Conservation (phyloP, 2,888 invertebrate genomes). For the Axea sp. region DNA sequence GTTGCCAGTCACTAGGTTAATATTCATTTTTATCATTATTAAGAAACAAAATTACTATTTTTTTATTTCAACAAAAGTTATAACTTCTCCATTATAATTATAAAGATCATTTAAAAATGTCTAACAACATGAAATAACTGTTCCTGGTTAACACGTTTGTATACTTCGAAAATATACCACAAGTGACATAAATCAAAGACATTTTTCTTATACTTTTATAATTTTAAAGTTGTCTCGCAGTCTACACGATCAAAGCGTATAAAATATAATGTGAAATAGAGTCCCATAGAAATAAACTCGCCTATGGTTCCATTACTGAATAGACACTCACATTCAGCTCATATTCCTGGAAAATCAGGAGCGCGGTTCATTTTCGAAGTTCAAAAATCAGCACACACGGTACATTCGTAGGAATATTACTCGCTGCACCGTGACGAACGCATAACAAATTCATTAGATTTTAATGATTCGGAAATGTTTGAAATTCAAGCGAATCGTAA, state of each 20-base stretch:
- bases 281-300: slow-evolving; percentile 6
- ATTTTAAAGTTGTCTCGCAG: background rate
- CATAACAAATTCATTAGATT: slow-evolving; percentile 52
- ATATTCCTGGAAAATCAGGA: slow-evolving; percentile 35
- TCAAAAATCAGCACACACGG: slow-evolving; percentile 44
- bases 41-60: too few relatives aligned
- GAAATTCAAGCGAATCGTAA: slow-evolving; percentile 14
- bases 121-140: too few relatives aligned
- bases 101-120: too few relatives aligned
- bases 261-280: slow-evolving; percentile 26
- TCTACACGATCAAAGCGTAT: slow-evolving; percentile 3
- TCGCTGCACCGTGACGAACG: slow-evolving; percentile 47
- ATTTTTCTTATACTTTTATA: background rate
- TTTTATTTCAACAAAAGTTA: too few relatives aligned
- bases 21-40: too few relatives aligned
- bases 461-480: slow-evolving; percentile 50
- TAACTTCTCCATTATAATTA: too few relatives aligned
- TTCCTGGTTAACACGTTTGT: too few relatives aligned
- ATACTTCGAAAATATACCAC: background rate
- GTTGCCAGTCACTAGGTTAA: too few relatives aligned
- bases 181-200: background rate
- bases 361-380: slow-evolving; percentile 9
- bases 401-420: slow-evolving; percentile 24
- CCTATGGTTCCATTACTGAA: slow-evolving; percentile 10
- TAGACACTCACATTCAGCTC: slow-evolving; percentile 22